A percentile compares a stretch with the other conserved stretches of the same genome.
phyloP scores from a whole-genome alignment of 2,113 vertebrate genomes.

The Xenus cinereus region DNA sequence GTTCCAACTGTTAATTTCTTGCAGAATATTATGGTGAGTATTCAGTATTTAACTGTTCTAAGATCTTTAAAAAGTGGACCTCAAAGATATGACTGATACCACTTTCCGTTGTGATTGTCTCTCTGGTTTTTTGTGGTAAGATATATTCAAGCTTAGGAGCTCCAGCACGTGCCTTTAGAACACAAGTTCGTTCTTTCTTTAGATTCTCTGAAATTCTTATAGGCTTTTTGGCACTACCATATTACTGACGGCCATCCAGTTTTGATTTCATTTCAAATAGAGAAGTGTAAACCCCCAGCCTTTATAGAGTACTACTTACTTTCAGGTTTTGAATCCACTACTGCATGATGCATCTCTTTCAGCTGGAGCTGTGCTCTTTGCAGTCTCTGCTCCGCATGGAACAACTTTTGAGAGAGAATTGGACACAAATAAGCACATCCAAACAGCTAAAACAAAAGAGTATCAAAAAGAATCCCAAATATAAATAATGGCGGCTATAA shows the following conservation, averaged over 20 bases:
- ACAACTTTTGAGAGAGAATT: slow-evolving; percentile 80
- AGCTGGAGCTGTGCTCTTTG: slow-evolving; percentile 89
- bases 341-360: slow-evolving; percentile 89
- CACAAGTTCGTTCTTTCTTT: background rate
- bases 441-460: background rate
- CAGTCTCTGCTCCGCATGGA: slow-evolving; percentile 88
- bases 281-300: background rate
- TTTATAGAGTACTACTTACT: slow-evolving; percentile 79
- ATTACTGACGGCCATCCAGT: background rate
- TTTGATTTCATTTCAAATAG: background rate
- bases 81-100: background rate
- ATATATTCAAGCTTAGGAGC: background rate
- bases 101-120: background rate
- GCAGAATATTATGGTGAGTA: background rate
- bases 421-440: background rate
- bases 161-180: background rate
- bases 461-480: background rate
- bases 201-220: background rate
- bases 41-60: background rate
- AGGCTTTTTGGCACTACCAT: background rate
- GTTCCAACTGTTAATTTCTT: background rate
- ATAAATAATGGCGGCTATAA: background rate
- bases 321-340: slow-evolving; percentile 91
- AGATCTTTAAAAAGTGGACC: background rate
- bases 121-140: background rate